Evolutionary conservation across 2,113 vertebrate species (phyloP), one percentile per base, ranked within the genome.

Genomic region (Seriola dumerili): DNA sequence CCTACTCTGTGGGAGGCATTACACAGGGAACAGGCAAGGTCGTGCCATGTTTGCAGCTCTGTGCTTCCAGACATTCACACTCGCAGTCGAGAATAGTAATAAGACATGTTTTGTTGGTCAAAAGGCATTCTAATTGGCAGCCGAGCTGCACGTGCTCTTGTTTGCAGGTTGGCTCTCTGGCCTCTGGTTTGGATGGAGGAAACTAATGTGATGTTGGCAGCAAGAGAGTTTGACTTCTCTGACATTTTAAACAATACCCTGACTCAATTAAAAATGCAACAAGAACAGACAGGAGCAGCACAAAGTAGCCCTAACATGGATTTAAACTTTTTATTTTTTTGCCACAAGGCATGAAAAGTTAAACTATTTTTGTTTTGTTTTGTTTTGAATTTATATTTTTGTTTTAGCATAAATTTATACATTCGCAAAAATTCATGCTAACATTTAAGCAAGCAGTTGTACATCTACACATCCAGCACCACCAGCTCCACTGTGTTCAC

Each of bases 51-150:
- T 89, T 75, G 71, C 68, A 57, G 79, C 78, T 72, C 48, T 1
- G n/a, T 9, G 63, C 84, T 81, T 84, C 65, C 74, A 86, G 76
- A 87, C 88, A 68, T 84, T 76, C 64, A 71, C 82, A 36, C 80
- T 62, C 19, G 57, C 66, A 50, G 89, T 86, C 59, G 85, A 78
- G 90, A 91, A 87, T 88, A 62, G 83, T 87, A 86, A 93, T 89
- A 46, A 90, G 85, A 80, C 13, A 6, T 69, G 83, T 88, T 88
- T 70, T 70, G 68, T 67, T 79, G 87, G 85, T 88, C 76, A 76
- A 76, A 87, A 76, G 78, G 70, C 76, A 59, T 72, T 88, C 84
- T 90, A 92, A 92, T 94, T 91, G 91, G 92, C 89, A 83, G 85
- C 72, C 65, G 4, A 82, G 76, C 75, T 54, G 19, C 57, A 13